phyloP scores from a whole-genome alignment of 2,797 vertebrate genomes.

The Gymnoscopelus braueri region DNA sequence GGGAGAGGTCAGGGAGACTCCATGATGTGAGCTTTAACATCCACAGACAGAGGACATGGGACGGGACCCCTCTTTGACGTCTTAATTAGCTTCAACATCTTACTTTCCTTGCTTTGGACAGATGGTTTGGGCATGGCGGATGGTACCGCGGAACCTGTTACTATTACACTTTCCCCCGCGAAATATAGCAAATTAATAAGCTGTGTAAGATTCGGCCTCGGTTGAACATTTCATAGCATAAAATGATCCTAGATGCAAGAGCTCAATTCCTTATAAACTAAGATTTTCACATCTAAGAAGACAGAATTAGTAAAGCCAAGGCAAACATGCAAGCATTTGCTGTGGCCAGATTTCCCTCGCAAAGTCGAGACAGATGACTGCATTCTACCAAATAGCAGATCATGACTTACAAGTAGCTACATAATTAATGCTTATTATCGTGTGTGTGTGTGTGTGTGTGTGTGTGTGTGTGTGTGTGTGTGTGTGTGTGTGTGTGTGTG shows the following conservation, averaged over 20 bases:
- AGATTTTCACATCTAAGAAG: neutral
- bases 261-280: neutral
- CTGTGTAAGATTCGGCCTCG: constrained; percentile 14
- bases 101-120: constrained; percentile 65
- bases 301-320: neutral
- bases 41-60: constrained; percentile 75
- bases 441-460: neutral
- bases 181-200: constrained; percentile 18
- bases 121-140: constrained; percentile 42
- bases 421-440: no score
- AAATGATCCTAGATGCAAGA: neutral
- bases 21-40: constrained; percentile 85
- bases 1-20: constrained; percentile 80
- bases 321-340: neutral
- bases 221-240: neutral
- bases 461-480: neutral
- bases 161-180: constrained; percentile 20
- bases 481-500: neutral
- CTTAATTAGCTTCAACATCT: constrained; percentile 82
- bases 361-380: neutral
- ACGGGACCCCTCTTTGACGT: constrained; percentile 79
- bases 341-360: neutral
- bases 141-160: constrained; percentile 46
- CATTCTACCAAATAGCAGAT: neutral
- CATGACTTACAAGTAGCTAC: neutral